Evolutionary conservation across 2,113 vertebrate genomes (phyloP).

Genomic region (Oryzias woworae): DNA sequence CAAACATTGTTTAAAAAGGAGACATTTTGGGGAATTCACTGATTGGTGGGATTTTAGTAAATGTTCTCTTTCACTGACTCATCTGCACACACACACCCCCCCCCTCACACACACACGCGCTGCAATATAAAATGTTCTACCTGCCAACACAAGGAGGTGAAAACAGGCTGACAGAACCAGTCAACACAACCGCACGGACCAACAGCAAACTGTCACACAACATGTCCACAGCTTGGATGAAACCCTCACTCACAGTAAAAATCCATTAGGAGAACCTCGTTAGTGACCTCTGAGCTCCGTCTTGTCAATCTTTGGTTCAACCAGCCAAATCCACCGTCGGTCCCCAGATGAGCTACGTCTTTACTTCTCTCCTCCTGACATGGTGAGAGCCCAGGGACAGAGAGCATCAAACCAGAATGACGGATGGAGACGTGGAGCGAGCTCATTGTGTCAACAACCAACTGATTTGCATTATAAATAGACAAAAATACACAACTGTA

Average conservation of each 20-base stretch:
- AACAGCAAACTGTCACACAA: conserved; percentile 35
- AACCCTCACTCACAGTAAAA: neutral
- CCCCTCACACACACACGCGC: too few species aligned
- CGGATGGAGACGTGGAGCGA: conserved; percentile 36
- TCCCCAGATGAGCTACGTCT: conserved; percentile 19
- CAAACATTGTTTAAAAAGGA: too few species aligned
- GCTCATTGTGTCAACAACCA: neutral
- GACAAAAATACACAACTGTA: neutral
- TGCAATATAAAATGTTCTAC: conserved; percentile 1
- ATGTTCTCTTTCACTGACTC: too few species aligned
- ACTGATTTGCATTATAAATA: neutral
- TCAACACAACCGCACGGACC: conserved; percentile 37
- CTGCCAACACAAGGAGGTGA: conserved; percentile 48
- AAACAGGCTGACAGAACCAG: conserved; percentile 31
- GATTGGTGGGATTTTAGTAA: too few species aligned
- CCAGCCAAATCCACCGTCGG: conserved; percentile 10
- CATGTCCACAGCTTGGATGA: conserved; percentile 16
- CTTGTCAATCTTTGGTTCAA: conserved; percentile 29
- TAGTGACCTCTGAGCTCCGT: conserved; percentile 31
- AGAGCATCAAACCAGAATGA: conserved; percentile 39
- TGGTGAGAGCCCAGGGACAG: conserved; percentile 11
- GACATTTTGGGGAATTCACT: too few species aligned
- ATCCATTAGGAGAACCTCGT: conserved; percentile 18
- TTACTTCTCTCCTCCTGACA: conserved; percentile 16
- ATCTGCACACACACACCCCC: conserved; percentile 35